Evolutionary conservation across 1,140 invertebrate species (phyloP).

Genomic region (Pseudachorutes palmiensis): DNA sequence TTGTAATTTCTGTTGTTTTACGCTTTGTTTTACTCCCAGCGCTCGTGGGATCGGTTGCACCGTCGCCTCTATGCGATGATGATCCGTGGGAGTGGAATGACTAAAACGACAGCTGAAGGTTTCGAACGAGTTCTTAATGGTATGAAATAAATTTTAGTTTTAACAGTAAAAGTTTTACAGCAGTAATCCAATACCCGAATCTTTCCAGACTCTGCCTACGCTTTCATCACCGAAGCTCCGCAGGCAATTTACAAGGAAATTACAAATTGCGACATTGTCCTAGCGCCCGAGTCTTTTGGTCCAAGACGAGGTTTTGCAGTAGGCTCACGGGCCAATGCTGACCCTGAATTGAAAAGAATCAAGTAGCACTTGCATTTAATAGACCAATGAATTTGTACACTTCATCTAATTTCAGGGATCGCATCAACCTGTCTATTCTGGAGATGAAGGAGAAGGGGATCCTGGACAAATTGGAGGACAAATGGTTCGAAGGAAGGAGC

Average conservation of each 20-base stretch:
- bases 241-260: conserved; percentile 89
- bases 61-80: neutral
- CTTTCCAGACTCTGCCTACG: conserved; percentile 59
- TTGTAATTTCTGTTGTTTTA: neutral
- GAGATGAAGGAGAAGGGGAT: conserved; percentile 84
- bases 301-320: conserved; percentile 16
- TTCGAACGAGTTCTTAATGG: conserved; percentile 59
- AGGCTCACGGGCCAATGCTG: neutral
- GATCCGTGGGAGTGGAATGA: neutral
- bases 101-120: conserved; percentile 53
- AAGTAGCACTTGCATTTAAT: conserved; percentile 15
- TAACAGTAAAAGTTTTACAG: neutral
- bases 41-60: neutral
- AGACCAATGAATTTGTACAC: neutral
- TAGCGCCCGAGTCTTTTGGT: conserved; percentile 70
- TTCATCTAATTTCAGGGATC: conserved; percentile 55
- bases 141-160: conserved; percentile 46
- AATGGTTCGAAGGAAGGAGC: conserved; percentile 76
- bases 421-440: conserved; percentile 81
- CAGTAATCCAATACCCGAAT: neutral
- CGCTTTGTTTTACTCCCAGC: neutral
- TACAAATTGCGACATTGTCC: conserved; percentile 90
- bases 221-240: conserved; percentile 85
- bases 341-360: neutral
- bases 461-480: conserved; percentile 77